phyloP scores from a whole-genome alignment of 2,797 vertebrate genomes.

The Pantherophis alleghaniensis region DNA sequence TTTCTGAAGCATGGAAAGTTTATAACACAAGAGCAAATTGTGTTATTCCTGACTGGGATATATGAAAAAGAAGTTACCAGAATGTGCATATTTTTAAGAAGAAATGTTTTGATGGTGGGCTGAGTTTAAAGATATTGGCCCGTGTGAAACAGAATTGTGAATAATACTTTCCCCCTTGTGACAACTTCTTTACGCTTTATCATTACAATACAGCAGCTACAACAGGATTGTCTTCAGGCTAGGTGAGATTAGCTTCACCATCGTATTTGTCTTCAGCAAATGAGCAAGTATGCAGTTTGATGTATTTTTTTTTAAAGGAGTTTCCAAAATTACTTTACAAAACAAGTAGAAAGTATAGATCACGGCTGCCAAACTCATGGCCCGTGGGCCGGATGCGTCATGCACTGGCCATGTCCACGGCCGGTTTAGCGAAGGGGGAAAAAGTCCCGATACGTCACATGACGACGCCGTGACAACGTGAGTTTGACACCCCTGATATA shows the following conservation, averaged over 20 bases:
- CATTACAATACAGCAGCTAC: neutral
- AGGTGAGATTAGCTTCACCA: neutral
- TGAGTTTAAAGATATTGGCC: neutral
- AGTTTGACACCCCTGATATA: neutral
- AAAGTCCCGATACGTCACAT: no score
- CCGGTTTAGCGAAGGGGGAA: no score
- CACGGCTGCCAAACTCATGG: no score
- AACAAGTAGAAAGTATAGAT: neutral
- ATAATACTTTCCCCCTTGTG: neutral
- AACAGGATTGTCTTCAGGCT: neutral
- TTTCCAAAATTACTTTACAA: neutral
- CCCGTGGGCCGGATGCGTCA: no score
- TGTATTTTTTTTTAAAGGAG: neutral
- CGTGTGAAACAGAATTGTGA: neutral
- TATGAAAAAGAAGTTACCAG: neutral
- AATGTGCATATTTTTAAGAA: neutral
- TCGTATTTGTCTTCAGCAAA: neutral
- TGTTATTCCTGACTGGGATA: neutral
- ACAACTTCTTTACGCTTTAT: neutral
- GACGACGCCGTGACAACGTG: fast-evolving
- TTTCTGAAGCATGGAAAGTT: neutral
- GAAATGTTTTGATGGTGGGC: neutral
- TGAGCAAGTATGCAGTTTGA: neutral
- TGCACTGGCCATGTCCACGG: no score
- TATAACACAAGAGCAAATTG: neutral